A percentile compares a stretch with the other conserved stretches of the same genome.
Conservation (phyloP, 1,140 invertebrate genomes). For the Metaphire vulgaris region DNA sequence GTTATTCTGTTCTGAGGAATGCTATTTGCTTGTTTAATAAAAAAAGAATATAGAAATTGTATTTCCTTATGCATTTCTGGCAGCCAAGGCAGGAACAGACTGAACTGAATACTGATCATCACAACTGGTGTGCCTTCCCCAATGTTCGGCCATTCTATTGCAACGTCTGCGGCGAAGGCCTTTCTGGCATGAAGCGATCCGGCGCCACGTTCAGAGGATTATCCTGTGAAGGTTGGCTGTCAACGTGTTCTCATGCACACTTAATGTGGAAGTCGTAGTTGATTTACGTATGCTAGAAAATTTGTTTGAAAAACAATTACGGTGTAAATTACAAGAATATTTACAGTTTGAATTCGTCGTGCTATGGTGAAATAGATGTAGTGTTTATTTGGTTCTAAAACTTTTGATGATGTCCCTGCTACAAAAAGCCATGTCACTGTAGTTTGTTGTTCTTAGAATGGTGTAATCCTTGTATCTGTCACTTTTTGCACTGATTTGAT, state of each 20-base stretch:
- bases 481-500: background rate
- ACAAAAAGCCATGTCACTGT: too few species aligned
- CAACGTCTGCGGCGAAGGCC: slow-evolving; percentile 86
- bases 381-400: background rate
- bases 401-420: background rate
- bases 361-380: background rate
- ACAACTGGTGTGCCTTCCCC: slow-evolving; percentile 87
- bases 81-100: slow-evolving; percentile 36
- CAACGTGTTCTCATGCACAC: background rate
- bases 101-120: slow-evolving; percentile 67
- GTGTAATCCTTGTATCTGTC: too few species aligned
- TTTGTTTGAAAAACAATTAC: background rate
- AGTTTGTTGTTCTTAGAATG: too few species aligned
- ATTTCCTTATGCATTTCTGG: too few species aligned
- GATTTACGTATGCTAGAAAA: background rate
- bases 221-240: slow-evolving; percentile 69
- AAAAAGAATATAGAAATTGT: too few species aligned
- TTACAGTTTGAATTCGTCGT: background rate
- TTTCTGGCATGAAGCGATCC: slow-evolving; percentile 74
- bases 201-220: slow-evolving; percentile 82
- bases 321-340: background rate
- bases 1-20: too few species aligned
- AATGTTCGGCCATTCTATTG: slow-evolving; percentile 92
- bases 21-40: too few species aligned
- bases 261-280: slow-evolving; percentile 13